These are phyloP conservation scores for Atherinosoma microstoma DNA, from an alignment of 2,797 vertebrate species.

Conservation along the genomic window DNA sequence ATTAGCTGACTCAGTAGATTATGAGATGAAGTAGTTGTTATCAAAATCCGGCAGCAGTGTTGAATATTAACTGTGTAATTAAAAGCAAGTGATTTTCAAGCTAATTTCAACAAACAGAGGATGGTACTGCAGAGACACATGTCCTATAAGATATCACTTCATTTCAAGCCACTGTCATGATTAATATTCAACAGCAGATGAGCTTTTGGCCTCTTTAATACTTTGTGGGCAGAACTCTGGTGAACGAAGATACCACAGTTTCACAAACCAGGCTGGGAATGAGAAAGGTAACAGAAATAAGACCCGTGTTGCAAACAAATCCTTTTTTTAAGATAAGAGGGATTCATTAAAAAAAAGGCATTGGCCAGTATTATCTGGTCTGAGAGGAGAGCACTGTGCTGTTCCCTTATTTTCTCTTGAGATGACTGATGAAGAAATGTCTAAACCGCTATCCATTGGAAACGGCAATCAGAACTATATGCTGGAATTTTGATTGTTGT, in stretches of 20 bases:
- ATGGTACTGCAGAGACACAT: constrained; percentile 9
- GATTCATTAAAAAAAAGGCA: too few species aligned
- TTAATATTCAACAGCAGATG: neutral
- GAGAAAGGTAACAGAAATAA: too few species aligned
- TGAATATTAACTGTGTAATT: constrained; percentile 55
- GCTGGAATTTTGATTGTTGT: too few species aligned
- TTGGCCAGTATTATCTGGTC: too few species aligned
- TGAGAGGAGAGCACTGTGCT: too few species aligned
- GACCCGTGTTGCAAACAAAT: too few species aligned
- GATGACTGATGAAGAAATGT: too few species aligned
- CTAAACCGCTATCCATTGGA: too few species aligned
- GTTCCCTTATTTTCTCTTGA: too few species aligned
- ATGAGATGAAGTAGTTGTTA: constrained; percentile 64
- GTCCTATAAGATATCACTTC: neutral
- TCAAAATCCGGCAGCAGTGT: constrained; percentile 54
- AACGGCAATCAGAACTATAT: too few species aligned
- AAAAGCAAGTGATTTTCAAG: constrained; percentile 40
- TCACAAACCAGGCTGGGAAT: neutral
- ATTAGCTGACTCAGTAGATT: constrained; percentile 68
- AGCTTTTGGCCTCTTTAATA: neutral
- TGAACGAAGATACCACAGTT: neutral
- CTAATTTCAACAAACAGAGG: constrained; percentile 33
- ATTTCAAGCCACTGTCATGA: neutral
- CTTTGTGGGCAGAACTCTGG: neutral
- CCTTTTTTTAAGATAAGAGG: too few species aligned